Base-by-base conservation (phyloP, 2,797 vertebrate genomes). In the Sorex maritimensis region DNA sequence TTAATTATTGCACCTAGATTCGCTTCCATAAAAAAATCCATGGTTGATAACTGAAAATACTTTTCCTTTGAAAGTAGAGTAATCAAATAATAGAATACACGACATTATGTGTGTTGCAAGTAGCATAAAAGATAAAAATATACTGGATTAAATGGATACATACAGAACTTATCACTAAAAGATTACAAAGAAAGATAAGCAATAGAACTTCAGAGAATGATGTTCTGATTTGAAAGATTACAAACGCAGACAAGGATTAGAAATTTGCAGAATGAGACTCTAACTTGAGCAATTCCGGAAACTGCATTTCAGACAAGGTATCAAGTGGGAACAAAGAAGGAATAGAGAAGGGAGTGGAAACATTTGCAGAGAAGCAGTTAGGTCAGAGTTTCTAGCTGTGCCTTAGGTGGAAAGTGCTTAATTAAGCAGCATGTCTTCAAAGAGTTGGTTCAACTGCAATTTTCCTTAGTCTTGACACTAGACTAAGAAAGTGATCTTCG, bases 201-300 rank as follows among this genome's bases (percentile, higher is more conserved):
- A 52, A 30, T 80, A 46, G 68, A 83, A 90, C 55, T 55, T 71
- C 55, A 58, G 24, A 91, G 34, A 88, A 89, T 74, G 79, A 12
- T 81, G 0, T 5, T 44, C 19, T 14, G 73, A 61, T 9, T 52
- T 52, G 49, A 79, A 90, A 19, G 1, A 38, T 58, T 6, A 68
- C 4, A 2, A 58, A 65, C n/a, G 44, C 61, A 55, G 24, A 79
- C 17, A 88, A 77, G 44, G 23, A 52, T 30, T 80, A 46, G 68
- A 83, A 92, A 46, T 55, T 71, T 63, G 58, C 28, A 88, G 34
- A 88, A 89, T 74, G 81, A 12, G 78, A 0, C 6, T 44, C 19
- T 14, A 69, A 67, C 44, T 28, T 4, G 23, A 79, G 30, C 23
- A 28, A 85, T 58, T 69, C 19, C 41, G 30, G 13, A 77, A 74